These are phyloP conservation scores for Eurytoma adleriae DNA, from an alignment of 2,888 invertebrate genomes.

Conservation along the genomic window DNA sequence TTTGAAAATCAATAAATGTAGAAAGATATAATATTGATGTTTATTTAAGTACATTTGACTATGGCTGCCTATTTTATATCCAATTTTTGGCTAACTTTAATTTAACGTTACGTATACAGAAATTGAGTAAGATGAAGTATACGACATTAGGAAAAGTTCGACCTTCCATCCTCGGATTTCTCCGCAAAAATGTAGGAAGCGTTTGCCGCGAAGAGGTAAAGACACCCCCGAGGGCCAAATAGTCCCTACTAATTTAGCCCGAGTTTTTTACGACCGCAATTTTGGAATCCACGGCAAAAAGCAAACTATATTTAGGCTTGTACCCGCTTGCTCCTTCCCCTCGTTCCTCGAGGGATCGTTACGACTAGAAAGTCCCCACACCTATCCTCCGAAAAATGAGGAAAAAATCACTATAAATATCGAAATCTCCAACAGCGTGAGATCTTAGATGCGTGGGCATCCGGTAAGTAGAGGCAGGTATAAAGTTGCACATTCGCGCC, in stretches of 20 bases:
- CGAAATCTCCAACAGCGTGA: constrained; percentile 57
- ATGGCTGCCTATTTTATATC: no score
- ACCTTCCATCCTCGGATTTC: constrained; percentile 10
- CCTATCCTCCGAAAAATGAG: constrained; percentile 58
- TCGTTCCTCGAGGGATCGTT: constrained; percentile 10
- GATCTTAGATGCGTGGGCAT: constrained; percentile 55
- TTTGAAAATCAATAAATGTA: no score
- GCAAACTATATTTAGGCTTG: constrained; percentile 69
- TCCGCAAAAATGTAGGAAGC: constrained; percentile 45
- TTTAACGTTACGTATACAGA: no score
- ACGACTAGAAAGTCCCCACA: constrained; percentile 46
- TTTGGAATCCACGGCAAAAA: constrained; percentile 71
- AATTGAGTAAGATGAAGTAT: background rate
- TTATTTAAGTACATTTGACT: no score
- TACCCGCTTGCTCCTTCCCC: constrained; percentile 9
- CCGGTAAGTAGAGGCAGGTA: constrained; percentile 39
- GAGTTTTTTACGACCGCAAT: constrained; percentile 73
- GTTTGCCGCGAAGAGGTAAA: constrained; percentile 45
- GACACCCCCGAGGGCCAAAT: constrained; percentile 65
- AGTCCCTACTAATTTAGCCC: constrained; percentile 70
- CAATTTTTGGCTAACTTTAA: no score
- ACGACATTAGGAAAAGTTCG: constrained; percentile 15
- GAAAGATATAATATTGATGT: no score
- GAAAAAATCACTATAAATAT: constrained; percentile 54
- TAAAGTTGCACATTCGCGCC: constrained; percentile 23